Percentiles rank a stretch among this genome's conserved stretches.
Evolutionary conservation across 2,888 invertebrate species (phyloP).

Genomic region (Drosophila longiperda): DNA sequence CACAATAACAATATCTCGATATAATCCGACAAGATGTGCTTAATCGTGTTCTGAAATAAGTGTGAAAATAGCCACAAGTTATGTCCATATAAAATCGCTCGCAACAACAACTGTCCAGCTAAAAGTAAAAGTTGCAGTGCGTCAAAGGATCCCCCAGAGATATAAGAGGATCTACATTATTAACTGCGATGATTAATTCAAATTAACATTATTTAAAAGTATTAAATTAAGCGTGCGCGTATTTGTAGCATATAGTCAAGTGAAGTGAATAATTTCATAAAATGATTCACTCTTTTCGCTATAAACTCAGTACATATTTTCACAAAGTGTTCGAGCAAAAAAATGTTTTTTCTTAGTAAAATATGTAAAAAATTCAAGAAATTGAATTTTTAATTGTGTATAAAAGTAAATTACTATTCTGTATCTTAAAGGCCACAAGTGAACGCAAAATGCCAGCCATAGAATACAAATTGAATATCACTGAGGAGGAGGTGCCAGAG

Average conservation of each 20-base stretch:
- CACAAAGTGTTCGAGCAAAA: no score
- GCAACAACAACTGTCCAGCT: conserved; percentile 11
- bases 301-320: no score
- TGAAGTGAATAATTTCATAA: no score
- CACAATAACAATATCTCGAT: conserved; percentile 21
- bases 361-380: background rate
- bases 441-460: conserved; percentile 73
- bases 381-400: background rate
- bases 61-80: conserved; percentile 23
- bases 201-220: no score
- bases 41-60: conserved; percentile 25
- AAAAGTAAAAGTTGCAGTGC: conserved; percentile 1
- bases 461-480: conserved; percentile 87
- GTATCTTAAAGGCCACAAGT: conserved; percentile 8
- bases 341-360: background rate
- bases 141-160: background rate
- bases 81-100: background rate
- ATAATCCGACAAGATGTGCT: background rate
- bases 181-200: background rate
- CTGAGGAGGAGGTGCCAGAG: conserved; percentile 88
- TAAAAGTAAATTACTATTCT: background rate
- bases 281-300: no score
- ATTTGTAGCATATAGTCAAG: background rate
- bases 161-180: background rate
- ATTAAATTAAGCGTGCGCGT: background rate